A percentile compares a stretch with the other conserved stretches of the same genome.
phyloP scores from a whole-genome alignment of 2,113 vertebrate species.

The Phrynocephalus versicolor region DNA sequence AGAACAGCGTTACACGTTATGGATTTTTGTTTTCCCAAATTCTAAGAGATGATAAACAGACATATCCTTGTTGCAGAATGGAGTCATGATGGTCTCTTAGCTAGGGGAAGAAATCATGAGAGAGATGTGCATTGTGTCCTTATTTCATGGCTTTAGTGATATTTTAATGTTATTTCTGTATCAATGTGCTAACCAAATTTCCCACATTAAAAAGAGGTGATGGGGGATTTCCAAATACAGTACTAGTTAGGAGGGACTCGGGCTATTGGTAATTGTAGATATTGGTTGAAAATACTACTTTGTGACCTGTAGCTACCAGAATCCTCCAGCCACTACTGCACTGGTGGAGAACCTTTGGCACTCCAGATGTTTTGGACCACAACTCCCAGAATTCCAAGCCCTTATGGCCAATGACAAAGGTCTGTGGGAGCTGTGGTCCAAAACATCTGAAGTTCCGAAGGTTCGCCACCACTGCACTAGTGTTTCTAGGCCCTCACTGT shows the following conservation, averaged over 20 bases:
- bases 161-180: background rate
- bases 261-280: background rate
- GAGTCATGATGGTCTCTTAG: background rate
- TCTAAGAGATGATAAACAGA: constrained; percentile 14
- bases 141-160: background rate
- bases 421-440: too few species aligned
- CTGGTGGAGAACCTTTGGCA: too few species aligned
- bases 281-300: too few species aligned
- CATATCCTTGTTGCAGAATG: background rate
- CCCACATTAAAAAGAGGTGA: background rate
- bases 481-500: too few species aligned
- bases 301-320: too few species aligned
- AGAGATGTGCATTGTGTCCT: background rate
- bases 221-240: background rate
- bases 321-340: too few species aligned
- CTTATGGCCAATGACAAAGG: too few species aligned
- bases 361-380: too few species aligned
- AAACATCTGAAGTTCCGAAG: too few species aligned
- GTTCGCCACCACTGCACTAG: too few species aligned
- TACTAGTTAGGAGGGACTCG: background rate
- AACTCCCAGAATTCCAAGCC: too few species aligned
- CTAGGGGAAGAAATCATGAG: background rate
- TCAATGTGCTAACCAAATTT: background rate
- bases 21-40: background rate
- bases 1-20: background rate